A percentile compares a stretch with the other conserved stretches of the same genome.
phyloP scores from a whole-genome alignment of 2,797 vertebrate genomes.

The Xenopus petersii region DNA sequence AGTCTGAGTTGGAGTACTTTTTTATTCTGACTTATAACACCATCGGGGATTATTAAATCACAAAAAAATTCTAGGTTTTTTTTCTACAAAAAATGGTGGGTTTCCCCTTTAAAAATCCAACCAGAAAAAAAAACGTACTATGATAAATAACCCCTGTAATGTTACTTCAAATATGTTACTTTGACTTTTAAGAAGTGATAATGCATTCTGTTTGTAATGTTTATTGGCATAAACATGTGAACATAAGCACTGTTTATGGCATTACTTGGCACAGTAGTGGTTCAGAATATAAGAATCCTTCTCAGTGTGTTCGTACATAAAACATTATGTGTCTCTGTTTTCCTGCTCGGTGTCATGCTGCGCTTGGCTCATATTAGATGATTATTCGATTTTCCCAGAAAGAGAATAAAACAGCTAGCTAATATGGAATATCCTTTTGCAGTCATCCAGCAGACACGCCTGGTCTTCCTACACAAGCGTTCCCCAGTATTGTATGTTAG shows the following conservation, averaged over 20 bases:
- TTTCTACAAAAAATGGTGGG: no score
- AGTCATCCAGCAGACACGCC: no score
- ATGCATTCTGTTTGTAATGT: background rate
- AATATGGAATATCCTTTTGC: background rate
- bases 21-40: no score
- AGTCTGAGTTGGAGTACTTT: no score
- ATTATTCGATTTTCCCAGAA: background rate
- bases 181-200: no score
- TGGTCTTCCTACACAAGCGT: slow-evolving; percentile 6
- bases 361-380: background rate
- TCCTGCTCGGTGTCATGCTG: background rate
- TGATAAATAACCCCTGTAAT: no score
- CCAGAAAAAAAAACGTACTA: no score
- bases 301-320: background rate
- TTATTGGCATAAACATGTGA: background rate
- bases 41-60: no score
- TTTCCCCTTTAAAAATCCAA: no score
- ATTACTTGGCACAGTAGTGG: background rate
- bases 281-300: background rate
- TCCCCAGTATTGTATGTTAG: slow-evolving; percentile 51
- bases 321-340: background rate
- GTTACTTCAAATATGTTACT: no score
- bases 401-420: background rate
- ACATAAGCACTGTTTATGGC: background rate
- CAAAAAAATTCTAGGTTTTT: no score